Conservation (phyloP, 1,140 invertebrate species). For the Harlomillsia oculata region DNA sequence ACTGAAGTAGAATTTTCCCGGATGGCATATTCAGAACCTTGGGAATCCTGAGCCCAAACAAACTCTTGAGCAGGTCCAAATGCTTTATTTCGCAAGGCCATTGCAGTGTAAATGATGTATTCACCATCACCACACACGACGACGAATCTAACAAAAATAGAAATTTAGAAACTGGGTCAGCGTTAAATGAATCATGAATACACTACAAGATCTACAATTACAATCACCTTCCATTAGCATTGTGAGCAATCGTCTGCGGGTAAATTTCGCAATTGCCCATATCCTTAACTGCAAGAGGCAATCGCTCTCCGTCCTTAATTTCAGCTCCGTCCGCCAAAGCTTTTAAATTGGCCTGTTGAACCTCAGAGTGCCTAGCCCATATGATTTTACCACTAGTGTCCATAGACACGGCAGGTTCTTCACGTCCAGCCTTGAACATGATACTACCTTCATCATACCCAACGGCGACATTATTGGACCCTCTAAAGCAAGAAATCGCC, state of each 20-base stretch:
- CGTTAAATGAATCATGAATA: neutral
- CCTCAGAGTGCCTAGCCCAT: constrained; percentile 95
- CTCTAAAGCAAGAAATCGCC: constrained; percentile 89
- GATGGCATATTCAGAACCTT: constrained; percentile 86
- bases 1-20: constrained; percentile 81
- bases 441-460: constrained; percentile 99
- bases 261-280: constrained; percentile 99
- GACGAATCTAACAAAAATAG: constrained; percentile 61
- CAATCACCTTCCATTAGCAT: constrained; percentile 81
- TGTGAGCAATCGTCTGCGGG: constrained; percentile 95
- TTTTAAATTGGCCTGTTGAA: constrained; percentile 95
- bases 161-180: constrained; percentile 13
- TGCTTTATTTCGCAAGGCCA: constrained; percentile 96
- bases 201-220: neutral
- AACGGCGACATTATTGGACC: constrained; percentile 92
- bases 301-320: constrained; percentile 80
- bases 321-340: constrained; percentile 54
- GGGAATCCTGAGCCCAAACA: constrained; percentile 95
- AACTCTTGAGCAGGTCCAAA: constrained; percentile 98
- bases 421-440: constrained; percentile 91
- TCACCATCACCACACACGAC: constrained; percentile 99
- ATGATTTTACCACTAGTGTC: constrained; percentile 93
- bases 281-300: constrained; percentile 90
- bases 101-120: constrained; percentile 98
- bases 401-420: constrained; percentile 99